Evolutionary conservation across 2,797 vertebrate species (phyloP).

Genomic region (Petrocephalus schoutedeni): DNA sequence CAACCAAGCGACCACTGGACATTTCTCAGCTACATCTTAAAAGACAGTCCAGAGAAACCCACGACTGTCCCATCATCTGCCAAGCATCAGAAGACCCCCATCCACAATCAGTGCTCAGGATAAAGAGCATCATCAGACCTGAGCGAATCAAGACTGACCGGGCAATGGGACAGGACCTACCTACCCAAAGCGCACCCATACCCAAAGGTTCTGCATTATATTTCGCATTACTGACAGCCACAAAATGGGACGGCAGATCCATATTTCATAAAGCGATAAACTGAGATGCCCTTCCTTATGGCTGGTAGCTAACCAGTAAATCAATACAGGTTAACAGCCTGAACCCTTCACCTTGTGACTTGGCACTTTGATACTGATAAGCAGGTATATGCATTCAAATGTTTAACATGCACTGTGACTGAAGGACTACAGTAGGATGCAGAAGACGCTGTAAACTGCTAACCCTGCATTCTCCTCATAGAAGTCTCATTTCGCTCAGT

Average conservation of each 20-base stretch:
- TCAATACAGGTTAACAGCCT: background rate
- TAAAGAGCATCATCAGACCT: background rate
- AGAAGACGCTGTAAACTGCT: background rate
- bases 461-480: background rate
- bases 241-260: background rate
- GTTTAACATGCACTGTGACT: background rate
- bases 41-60: background rate
- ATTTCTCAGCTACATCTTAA: background rate
- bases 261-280: background rate
- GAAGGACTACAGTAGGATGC: background rate
- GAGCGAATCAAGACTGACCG: background rate
- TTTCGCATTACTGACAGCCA: background rate
- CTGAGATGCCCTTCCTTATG: background rate
- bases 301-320: background rate
- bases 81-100: background rate
- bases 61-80: background rate
- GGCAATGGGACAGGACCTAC: background rate
- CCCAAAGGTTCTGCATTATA: background rate
- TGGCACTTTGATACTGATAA: slow-evolving; percentile 6
- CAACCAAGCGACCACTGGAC: background rate
- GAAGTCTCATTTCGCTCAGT: background rate
- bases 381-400: background rate
- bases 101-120: background rate
- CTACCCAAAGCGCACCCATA: background rate
- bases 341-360: background rate